Base-by-base conservation (phyloP, 1,140 invertebrate genomes). In the Archegozetes longisetosus region DNA sequence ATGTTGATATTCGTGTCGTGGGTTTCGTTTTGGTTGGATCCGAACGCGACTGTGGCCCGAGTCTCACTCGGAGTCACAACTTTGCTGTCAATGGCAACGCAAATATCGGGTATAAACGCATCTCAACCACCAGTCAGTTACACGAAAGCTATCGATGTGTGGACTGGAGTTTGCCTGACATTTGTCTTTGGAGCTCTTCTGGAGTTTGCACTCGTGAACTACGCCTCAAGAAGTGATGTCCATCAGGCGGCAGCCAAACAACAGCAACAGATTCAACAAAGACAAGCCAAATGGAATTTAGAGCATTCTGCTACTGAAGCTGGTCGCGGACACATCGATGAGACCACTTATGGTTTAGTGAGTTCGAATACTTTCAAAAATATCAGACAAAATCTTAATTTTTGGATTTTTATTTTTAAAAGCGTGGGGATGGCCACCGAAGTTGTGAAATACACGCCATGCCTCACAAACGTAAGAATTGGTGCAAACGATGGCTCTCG, bases 61-160 rank as follows among this genome's bases (percentile, higher is more conserved):
- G 74, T 76, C 13, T 71, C 70, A 24, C 62, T 74, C 17, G 73
- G 73, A 58, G 73, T 74, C 23, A 74, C 73, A n/a, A 79, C 78
- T 25, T 66, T 76, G 32, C 70, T 79, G 13, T 76, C 77, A 53
- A 78, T 79, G 75, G 75, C 76, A 20, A 79, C 77, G 52, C 77
- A 74, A 69, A 77, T 71, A 6, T 73, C 72, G 25, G 90, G 90
- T 69, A 95, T 96, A 72, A 95, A 96, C 76, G 88, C 90, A 55
- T 94, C 90, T 64, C 79, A 96, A 63, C 92, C 92, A 59, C 92
- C 91, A 28, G 92, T 96, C 51, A 93, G 88, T 46, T 96, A 96
- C 74, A 95, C 90, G 53, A 96, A 96, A 74, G 89, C 92, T 62
- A 93, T 96, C 65, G 92, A 96, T 71, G 90, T 96, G 51, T 96